These are phyloP conservation scores for Gopherus flavomarginatus DNA, from an alignment of 2,113 vertebrate species.

Conservation along the genomic window DNA sequence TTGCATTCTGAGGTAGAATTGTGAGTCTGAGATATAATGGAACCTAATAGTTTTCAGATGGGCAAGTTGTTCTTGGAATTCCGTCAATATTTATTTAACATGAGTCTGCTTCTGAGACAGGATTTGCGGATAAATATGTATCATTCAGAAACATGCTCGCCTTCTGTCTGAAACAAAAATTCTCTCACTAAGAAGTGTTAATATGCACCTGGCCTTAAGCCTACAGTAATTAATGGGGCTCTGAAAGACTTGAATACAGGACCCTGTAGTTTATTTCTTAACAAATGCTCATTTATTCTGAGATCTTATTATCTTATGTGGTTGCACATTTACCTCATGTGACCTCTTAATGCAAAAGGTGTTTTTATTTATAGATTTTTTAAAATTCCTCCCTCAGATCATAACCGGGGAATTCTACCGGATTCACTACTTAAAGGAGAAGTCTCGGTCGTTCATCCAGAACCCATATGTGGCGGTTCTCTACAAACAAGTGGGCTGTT, in stretches of 20 bases:
- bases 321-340: fast-evolving
- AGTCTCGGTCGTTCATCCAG: constrained; percentile 90
- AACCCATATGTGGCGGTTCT: constrained; percentile 95
- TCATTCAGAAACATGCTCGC: neutral
- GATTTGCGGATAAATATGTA: neutral
- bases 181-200: neutral
- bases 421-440: constrained; percentile 92
- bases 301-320: neutral
- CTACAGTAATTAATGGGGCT: neutral
- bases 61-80: neutral
- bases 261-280: neutral
- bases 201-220: neutral
- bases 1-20: neutral
- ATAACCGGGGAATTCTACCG: constrained; percentile 95
- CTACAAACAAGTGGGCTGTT: constrained; percentile 97
- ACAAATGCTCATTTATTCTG: neutral
- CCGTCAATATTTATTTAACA: neutral
- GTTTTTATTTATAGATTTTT: neutral
- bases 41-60: neutral
- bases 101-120: neutral
- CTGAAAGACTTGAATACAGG: neutral
- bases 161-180: neutral
- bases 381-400: constrained; percentile 78
- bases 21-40: neutral
- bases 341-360: fast-evolving